Base-by-base conservation (phyloP, 2,797 vertebrate species). In the Synaphobranchus kaupii region DNA sequence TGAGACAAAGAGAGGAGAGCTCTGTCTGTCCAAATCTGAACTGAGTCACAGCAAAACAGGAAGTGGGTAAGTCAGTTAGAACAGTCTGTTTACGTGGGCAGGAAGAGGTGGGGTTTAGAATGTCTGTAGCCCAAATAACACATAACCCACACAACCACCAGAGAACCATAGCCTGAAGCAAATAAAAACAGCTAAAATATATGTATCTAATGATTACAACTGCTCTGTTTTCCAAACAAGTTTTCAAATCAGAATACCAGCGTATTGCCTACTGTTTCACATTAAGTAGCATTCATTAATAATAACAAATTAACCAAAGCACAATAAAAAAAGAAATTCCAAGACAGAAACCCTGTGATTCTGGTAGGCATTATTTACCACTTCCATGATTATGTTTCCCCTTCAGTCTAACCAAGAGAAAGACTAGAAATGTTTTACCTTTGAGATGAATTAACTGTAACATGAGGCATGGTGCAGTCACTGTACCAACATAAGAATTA, bases 11-110 rank as follows among this genome's bases (percentile, higher is more conserved):
- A 89, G 31, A 85, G 28, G 78, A 84, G 50, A 66, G 54, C 44
- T 63, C 10, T 52, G 39, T 83, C 52, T 13, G 54, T 22, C 84
- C 68, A 83, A 88, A 85, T 85, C 47, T 50, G 73, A 80, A 54
- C 52, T 2, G 76, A 68, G 44, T 82, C 76, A 54, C 47, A 17
- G 50, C 84, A 88, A 87, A 88, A 88, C 87, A 88, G 87, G 87
- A 88, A 88, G 87, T 85, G 87, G 87, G 76, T 83, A 73, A 85
- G 80, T 85, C 58, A 85, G 81, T 47, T 82, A 28, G 88, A 81
- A 85, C 86, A 83, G 34, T 52, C 71, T 87, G 88, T 89, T 89
- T 86, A 83, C 86, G 50, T 22, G 87, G 86, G 89, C 89, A 89
- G 86, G 73, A 87, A 88, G 83, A 13, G 84, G 68, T 34, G 28